phyloP scores from a whole-genome alignment of 2,888 invertebrate species.

The Acanthosepion esculentum region DNA sequence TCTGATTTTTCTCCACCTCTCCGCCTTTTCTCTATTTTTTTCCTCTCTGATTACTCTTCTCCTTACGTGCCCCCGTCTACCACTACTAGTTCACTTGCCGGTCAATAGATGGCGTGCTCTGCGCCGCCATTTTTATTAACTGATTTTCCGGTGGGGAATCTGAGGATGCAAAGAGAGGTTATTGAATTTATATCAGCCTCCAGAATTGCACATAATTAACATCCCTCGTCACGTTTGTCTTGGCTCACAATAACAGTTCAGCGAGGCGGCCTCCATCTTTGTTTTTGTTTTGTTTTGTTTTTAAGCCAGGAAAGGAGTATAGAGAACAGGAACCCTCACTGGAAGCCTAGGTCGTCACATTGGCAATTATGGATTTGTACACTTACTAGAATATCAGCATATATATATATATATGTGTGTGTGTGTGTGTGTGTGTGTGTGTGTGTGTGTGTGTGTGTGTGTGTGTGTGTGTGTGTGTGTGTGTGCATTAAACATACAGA shows the following conservation, averaged over 20 bases:
- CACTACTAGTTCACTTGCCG: background rate
- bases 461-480: too few species aligned
- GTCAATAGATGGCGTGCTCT: background rate
- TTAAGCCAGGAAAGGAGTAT: background rate
- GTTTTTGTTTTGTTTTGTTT: background rate
- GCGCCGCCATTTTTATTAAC: background rate
- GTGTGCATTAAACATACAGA: background rate
- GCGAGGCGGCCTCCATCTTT: background rate
- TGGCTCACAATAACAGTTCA: background rate
- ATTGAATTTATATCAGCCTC: conserved; percentile 2
- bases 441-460: too few species aligned
- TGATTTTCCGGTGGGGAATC: background rate
- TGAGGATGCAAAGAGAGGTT: background rate
- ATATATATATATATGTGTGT: background rate
- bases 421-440: too few species aligned
- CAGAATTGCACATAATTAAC: background rate
- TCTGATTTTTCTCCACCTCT: background rate
- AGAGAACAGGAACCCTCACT: background rate
- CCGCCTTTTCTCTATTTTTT: background rate
- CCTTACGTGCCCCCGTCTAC: background rate
- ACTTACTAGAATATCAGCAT: background rate
- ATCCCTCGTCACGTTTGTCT: background rate
- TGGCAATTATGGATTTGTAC: background rate
- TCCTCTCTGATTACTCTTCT: background rate
- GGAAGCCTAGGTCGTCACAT: background rate